Percentiles rank a stretch among this genome's conserved stretches.
Evolutionary conservation across 1,140 invertebrate genomes (phyloP).

Genomic region (Drosophila pallidifrons): DNA sequence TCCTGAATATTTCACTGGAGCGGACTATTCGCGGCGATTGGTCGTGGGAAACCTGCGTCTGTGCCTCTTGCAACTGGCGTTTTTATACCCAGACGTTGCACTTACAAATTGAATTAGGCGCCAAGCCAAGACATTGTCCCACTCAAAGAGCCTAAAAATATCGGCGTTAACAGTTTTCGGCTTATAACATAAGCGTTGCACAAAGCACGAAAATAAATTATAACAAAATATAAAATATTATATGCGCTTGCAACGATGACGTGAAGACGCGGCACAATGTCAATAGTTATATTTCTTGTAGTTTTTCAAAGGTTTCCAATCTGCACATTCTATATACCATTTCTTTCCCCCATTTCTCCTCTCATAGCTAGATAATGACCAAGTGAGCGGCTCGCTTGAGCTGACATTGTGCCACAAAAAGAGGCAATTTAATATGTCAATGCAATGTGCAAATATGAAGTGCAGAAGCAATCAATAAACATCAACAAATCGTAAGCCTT

Average conservation of each 20-base stretch:
- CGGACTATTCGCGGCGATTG: slow-evolving; percentile 83
- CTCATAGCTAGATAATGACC: neutral
- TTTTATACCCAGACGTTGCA: slow-evolving; percentile 69
- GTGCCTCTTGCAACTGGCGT: slow-evolving; percentile 32
- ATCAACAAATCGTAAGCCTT: slow-evolving; percentile 1
- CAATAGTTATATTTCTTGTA: slow-evolving; percentile 61
- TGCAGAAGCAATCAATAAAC: slow-evolving; percentile 38
- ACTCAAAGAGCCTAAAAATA: slow-evolving; percentile 65
- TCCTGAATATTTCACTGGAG: slow-evolving; percentile 77
- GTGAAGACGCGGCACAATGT: slow-evolving; percentile 60
- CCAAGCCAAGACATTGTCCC: slow-evolving; percentile 21
- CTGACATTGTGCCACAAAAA: slow-evolving; percentile 59
- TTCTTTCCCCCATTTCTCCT: neutral
- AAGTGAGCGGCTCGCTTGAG: slow-evolving; percentile 13
- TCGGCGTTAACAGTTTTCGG: slow-evolving; percentile 66
- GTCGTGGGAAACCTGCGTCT: slow-evolving; percentile 74
- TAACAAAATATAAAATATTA: slow-evolving; percentile 50
- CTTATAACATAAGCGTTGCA: slow-evolving; percentile 66
- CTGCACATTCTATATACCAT: slow-evolving; percentile 1
- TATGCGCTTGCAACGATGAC: slow-evolving; percentile 23
- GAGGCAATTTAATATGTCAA: slow-evolving; percentile 66
- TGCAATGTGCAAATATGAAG: slow-evolving; percentile 50
- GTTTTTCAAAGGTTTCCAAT: slow-evolving; percentile 70
- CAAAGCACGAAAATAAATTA: slow-evolving; percentile 14
- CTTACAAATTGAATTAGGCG: slow-evolving; percentile 71